phyloP scores from a whole-genome alignment of 2,797 vertebrate genomes.

The Melanotaenia pygmaea region DNA sequence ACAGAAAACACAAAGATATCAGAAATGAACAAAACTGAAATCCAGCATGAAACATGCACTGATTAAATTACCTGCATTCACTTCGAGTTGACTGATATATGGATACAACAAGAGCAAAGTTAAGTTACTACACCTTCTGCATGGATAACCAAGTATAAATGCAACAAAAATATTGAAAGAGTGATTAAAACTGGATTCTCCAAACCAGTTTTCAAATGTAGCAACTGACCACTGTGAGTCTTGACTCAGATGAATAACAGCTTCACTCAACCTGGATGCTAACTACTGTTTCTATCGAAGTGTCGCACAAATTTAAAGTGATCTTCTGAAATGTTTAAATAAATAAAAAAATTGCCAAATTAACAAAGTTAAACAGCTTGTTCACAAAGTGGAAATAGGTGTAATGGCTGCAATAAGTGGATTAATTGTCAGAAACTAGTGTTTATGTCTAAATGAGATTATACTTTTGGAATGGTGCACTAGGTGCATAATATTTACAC shows the following conservation, averaged over 20 bases:
- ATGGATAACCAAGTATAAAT: not conserved
- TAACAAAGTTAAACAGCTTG: not conserved
- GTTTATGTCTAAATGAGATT: too few relatives aligned
- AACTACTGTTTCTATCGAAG: not conserved
- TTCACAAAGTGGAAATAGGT: not conserved
- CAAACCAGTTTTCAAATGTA: not conserved
- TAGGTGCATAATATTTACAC: not conserved
- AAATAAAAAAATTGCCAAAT: not conserved
- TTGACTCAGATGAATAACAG: not conserved
- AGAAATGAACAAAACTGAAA: not conserved
- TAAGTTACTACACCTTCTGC: not conserved
- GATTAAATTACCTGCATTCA: not conserved
- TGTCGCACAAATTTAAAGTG: not conserved
- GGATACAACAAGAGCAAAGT: not conserved
- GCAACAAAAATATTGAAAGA: slow-evolving; percentile 3
- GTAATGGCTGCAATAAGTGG: not conserved
- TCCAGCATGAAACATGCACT: slow-evolving; percentile 1
- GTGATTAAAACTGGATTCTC: not conserved
- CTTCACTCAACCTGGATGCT: not conserved
- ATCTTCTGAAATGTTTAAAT: not conserved
- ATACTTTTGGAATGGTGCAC: too few relatives aligned
- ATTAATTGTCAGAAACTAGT: not conserved
- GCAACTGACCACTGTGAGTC: not conserved
- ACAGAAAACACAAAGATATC: slow-evolving; percentile 21
- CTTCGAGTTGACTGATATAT: not conserved